Evolutionary conservation across 2,888 invertebrate genomes (phyloP).

Genomic region (Agonopterix arenella): DNA sequence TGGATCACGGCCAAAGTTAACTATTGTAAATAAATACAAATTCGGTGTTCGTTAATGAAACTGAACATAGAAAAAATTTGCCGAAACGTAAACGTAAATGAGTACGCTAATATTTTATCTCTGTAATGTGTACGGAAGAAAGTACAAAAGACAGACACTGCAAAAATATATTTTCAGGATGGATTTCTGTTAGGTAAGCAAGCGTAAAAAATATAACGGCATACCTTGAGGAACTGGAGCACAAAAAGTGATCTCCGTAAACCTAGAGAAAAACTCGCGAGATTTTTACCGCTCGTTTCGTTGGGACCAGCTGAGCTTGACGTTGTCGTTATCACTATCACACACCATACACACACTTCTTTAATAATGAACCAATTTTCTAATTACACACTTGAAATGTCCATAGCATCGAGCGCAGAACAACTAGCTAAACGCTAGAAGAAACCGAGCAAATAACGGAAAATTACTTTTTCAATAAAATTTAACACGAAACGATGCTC

Average conservation of each 20-base stretch:
- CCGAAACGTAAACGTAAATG: too few species aligned
- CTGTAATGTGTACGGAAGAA: background rate
- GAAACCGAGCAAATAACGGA: slow-evolving; percentile 19
- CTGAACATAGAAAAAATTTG: too few species aligned
- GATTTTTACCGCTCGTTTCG: slow-evolving; percentile 64
- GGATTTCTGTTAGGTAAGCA: background rate
- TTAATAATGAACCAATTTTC: background rate
- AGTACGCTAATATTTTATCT: too few species aligned
- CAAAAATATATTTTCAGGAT: background rate
- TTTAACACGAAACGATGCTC: slow-evolving; percentile 18
- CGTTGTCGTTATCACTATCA: slow-evolving; percentile 55
- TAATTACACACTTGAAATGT: slow-evolving; percentile 6
- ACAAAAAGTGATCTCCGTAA: slow-evolving; percentile 59
- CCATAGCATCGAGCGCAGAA: background rate
- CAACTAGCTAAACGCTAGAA: background rate
- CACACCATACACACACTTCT: slow-evolving; percentile 13
- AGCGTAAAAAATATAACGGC: slow-evolving; percentile 50
- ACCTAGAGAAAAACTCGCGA: slow-evolving; percentile 59
- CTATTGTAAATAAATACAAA: slow-evolving; percentile 42
- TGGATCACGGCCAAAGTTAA: slow-evolving; percentile 71
- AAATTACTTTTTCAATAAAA: slow-evolving; percentile 25
- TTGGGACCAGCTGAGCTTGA: slow-evolving; percentile 70
- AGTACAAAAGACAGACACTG: background rate
- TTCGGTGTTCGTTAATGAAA: background rate
- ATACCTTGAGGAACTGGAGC: slow-evolving; percentile 71